Base-by-base conservation (phyloP, 2,888 invertebrate species). In the Chymomyza fuscimana region DNA sequence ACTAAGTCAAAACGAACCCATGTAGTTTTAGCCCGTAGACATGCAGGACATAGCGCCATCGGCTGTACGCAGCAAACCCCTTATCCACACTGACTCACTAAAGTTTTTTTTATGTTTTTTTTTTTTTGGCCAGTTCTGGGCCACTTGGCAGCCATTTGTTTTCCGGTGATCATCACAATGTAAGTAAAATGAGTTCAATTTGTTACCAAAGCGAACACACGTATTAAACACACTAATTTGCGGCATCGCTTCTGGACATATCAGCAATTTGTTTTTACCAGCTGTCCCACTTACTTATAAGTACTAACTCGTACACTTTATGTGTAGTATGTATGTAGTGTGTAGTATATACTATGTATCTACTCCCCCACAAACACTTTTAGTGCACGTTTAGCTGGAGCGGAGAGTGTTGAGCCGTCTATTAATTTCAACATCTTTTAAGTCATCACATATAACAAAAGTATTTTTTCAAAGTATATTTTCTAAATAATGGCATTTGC, bases 171-270 rank as follows among this genome's bases (percentile, higher is more conserved):
- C 86, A 90, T 82, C 86, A 77, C 83, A 73, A 86, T 83, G 81
- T 86, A 79, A 84, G 68, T 82, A 78, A 86, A 83, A 87, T 89
- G 86, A 78, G 79, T 79, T 79, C 87, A 79, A 83, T 88, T 83
- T 88, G 87, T 87, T 87, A 85, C 68, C 75, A 67, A 73, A 40
- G 69, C 88, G 74, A 77, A 76, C 77, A 80, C 81, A 84, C 80
- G 81, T 79, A 86, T 82, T 84, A 81, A 88, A 80, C 80, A 85
- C 79, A 86, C 90, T 88, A 86, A 90, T 90, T 89, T 86, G 84
- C 73, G 83, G 80, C 83, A 86, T 90, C 82, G 88, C 88, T 85
- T 87, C 77, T 80, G 83, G 82, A 81, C 87, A 90, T 87, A 89
- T 87, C 78, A 73, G 76, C 80, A 83, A 83, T 88, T 89, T 88